Evolutionary conservation across 2,113 vertebrate genomes (phyloP).

Genomic region (Ictidomys tridecemlineatus): DNA sequence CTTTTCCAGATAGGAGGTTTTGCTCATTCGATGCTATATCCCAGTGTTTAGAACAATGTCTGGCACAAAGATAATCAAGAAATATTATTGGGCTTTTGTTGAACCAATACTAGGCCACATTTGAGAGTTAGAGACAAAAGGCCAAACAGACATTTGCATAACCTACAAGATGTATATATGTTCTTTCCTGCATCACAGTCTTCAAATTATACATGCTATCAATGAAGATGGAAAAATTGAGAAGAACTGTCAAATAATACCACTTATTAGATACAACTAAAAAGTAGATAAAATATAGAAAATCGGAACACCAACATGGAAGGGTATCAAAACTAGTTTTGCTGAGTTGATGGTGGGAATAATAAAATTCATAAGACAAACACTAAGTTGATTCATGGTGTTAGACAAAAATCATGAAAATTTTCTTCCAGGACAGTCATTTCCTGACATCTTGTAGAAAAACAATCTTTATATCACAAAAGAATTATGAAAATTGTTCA

Average conservation of each 20-base stretch:
- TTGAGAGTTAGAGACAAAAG: not conserved
- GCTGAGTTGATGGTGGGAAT: not conserved
- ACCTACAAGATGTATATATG: not conserved
- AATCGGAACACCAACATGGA: not conserved
- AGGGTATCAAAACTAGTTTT: not conserved
- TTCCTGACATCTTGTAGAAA: not conserved
- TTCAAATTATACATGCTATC: not conserved
- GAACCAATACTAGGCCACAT: not conserved
- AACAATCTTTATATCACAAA: not conserved
- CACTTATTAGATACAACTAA: not conserved
- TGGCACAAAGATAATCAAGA: not conserved
- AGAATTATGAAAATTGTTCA: not conserved
- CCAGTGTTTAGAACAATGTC: not conserved
- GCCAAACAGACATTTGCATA: not conserved
- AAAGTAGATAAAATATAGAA: not conserved
- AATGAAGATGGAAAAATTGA: not conserved
- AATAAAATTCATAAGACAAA: not conserved
- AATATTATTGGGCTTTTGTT: not conserved
- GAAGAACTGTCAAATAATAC: not conserved
- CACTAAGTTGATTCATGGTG: not conserved
- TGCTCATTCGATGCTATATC: not conserved
- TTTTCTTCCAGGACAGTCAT: not conserved
- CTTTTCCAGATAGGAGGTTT: not conserved
- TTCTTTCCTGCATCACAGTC: not conserved
- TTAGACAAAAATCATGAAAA: not conserved